Percentiles rank a stretch among this genome's conserved stretches.
phyloP scores from a whole-genome alignment of 2,888 invertebrate species.

The Peribatodes rhomboidaria region DNA sequence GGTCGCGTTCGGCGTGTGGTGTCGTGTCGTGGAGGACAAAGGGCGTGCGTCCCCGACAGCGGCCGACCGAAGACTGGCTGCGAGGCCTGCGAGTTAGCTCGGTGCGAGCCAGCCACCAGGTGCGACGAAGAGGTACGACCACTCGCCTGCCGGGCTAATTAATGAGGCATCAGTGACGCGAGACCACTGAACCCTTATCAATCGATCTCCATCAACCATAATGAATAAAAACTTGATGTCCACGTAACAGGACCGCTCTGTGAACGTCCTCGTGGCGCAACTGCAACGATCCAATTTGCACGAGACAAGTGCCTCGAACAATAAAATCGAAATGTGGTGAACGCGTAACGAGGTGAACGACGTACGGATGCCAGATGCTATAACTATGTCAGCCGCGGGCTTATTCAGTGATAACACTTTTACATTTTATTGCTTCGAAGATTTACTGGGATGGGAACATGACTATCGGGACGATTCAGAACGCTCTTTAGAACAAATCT shows the following conservation, averaged over 20 bases:
- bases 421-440: constrained; percentile 37
- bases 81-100: constrained; percentile 36
- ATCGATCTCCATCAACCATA: constrained; percentile 45
- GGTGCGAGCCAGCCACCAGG: constrained; percentile 65
- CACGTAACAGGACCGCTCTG: constrained; percentile 17
- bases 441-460: constrained; percentile 31
- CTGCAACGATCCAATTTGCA: constrained; percentile 47
- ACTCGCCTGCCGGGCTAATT: constrained; percentile 61
- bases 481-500: constrained; percentile 19
- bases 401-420: constrained; percentile 36
- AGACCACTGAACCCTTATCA: constrained; percentile 49
- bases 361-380: constrained; percentile 47
- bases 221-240: constrained; percentile 21
- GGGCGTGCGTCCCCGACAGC: constrained; percentile 74
- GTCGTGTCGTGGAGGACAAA: constrained; percentile 56
- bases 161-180: constrained; percentile 60
- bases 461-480: constrained; percentile 20
- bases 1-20: constrained; percentile 60
- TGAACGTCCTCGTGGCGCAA: constrained; percentile 17
- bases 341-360: constrained; percentile 46
- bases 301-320: constrained; percentile 38
- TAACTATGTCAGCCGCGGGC: constrained; percentile 49
- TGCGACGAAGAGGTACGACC: constrained; percentile 59
- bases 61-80: constrained; percentile 65
- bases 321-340: constrained; percentile 49